Evolutionary conservation across 2,888 invertebrate genomes (phyloP).

Genomic region (Pharmacophagus antenor): DNA sequence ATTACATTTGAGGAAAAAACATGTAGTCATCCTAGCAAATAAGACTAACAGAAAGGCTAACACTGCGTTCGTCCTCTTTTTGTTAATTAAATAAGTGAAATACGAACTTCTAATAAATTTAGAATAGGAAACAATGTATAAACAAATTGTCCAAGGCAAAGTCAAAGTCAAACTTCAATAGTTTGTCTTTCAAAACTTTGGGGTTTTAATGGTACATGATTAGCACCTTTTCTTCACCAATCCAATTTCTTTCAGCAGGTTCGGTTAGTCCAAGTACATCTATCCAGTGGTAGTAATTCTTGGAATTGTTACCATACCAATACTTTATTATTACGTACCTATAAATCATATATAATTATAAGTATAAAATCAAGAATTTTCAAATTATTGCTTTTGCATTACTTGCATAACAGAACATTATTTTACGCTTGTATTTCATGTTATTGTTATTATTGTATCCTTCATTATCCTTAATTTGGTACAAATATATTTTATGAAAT

Average conservation of each 20-base stretch:
- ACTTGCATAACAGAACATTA: not conserved
- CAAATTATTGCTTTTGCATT: not conserved
- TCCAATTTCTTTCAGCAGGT: slow-evolving; percentile 89
- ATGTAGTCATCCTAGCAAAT: not conserved
- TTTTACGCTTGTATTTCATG: not conserved
- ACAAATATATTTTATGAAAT: too few species aligned
- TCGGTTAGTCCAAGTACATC: slow-evolving; percentile 84
- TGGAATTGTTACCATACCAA: slow-evolving; percentile 86
- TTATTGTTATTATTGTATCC: not conserved
- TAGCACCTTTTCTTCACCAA: slow-evolving; percentile 80
- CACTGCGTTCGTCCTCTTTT: not conserved
- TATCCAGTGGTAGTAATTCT: slow-evolving; percentile 87
- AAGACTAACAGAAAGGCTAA: not conserved
- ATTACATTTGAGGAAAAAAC: too few species aligned
- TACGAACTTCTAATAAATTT: slow-evolving; percentile 9
- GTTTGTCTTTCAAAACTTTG: not conserved
- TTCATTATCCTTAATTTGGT: too few species aligned
- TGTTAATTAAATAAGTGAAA: slow-evolving; percentile 7
- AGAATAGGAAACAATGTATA: slow-evolving; percentile 12
- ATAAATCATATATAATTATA: slow-evolving; percentile 34
- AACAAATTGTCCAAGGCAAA: not conserved
- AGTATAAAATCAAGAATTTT: not conserved
- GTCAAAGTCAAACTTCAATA: not conserved
- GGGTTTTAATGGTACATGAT: not conserved
- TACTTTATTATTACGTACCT: slow-evolving; percentile 89